These are phyloP conservation scores for Eudemis profundana DNA, from an alignment of 2,888 invertebrate genomes.

Conservation along the genomic window DNA sequence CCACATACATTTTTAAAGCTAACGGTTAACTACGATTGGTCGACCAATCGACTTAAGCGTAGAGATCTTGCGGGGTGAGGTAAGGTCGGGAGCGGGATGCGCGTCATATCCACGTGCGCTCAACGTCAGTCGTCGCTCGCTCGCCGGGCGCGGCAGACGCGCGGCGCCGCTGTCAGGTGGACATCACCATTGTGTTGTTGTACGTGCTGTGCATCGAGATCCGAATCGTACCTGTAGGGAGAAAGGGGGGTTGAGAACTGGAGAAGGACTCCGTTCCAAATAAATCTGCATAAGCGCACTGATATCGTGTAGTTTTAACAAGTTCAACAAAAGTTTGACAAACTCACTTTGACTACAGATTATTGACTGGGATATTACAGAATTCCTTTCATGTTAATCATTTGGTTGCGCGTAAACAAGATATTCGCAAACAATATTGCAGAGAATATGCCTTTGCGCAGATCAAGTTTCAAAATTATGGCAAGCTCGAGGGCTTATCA, in stretches of 20 bases:
- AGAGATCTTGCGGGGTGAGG: slow-evolving; percentile 76
- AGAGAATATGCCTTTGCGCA: no score
- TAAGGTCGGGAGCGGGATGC: slow-evolving; percentile 55
- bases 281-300: not conserved
- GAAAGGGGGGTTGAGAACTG: slow-evolving; percentile 35
- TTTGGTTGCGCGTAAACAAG: no score
- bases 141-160: slow-evolving; percentile 62
- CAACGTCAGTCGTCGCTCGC: slow-evolving; percentile 59
- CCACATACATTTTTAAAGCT: slow-evolving; percentile 23
- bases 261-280: not conserved
- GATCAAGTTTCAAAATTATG: no score
- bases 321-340: no score
- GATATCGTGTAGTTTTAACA: not conserved
- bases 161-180: slow-evolving; percentile 76
- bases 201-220: slow-evolving; percentile 82
- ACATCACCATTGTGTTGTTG: slow-evolving; percentile 74
- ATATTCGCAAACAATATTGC: no score
- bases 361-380: no score
- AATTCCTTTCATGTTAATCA: no score
- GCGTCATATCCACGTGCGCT: slow-evolving; percentile 72
- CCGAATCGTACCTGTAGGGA: slow-evolving; percentile 74
- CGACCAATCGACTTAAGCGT: slow-evolving; percentile 56
- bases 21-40: slow-evolving; percentile 33
- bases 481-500: no score
- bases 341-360: no score